These are phyloP conservation scores for Pelusios castaneus DNA, from an alignment of 2,113 vertebrate genomes.

Conservation along the genomic window DNA sequence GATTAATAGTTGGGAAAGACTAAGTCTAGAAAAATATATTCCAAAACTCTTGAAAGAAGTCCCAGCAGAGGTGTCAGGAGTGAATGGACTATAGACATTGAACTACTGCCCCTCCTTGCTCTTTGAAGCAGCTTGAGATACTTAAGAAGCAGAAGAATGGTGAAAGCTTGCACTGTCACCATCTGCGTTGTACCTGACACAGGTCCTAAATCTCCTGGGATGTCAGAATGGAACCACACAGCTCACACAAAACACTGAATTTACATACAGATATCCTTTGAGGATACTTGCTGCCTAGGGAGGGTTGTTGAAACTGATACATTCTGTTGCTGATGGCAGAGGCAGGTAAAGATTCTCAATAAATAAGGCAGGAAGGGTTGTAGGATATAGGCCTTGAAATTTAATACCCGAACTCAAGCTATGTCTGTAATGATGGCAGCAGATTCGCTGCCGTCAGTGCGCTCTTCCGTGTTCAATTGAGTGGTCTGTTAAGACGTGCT, in stretches of 20 bases:
- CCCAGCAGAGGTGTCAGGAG: not conserved
- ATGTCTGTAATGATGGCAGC: no score
- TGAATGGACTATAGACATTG: not conserved
- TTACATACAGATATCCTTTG: not conserved
- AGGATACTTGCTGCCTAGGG: not conserved
- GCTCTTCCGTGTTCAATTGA: no score
- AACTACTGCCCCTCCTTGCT: not conserved
- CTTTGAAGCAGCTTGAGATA: constrained; percentile 29
- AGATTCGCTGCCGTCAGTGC: no score
- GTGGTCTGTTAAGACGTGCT: no score
- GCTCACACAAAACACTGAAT: constrained; percentile 16
- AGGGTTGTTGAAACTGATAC: not conserved
- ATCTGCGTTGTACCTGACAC: not conserved
- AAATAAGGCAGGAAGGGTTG: not conserved
- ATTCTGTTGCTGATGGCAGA: constrained; percentile 44
- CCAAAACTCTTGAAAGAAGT: not conserved
- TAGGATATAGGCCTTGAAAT: not conserved
- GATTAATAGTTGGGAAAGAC: not conserved
- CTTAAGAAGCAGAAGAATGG: constrained; percentile 12
- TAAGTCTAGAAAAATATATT: not conserved
- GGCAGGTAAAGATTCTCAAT: constrained; percentile 15
- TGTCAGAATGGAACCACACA: constrained; percentile 31
- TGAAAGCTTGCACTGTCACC: constrained; percentile 4
- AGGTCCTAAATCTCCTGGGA: constrained; percentile 22
- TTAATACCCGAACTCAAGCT: not conserved